Evolutionary conservation across 2,113 vertebrate genomes (phyloP), one percentile per base, ranked within the genome.

Genomic region (Tympanuchus pallidicinctus): DNA sequence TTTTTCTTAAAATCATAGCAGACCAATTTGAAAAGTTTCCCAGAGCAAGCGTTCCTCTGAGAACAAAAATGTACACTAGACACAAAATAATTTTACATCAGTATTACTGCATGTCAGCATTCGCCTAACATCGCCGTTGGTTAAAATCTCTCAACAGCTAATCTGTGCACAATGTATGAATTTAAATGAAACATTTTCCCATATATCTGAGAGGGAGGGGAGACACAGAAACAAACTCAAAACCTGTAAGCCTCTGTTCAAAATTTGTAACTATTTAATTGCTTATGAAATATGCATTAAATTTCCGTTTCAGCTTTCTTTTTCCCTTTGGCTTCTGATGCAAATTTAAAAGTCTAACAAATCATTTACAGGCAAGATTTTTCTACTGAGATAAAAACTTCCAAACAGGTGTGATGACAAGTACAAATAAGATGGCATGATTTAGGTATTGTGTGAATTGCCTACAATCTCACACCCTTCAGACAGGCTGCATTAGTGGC

Each of bases 101-200:
- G 86, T 92, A 91, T 89, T 91, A 78, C 80, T 83, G 47, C 72
- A 88, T 78, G 79, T 81, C 82, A 60, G 94, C 78, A 88, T 97
- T 93, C 95, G 88, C 85, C 72, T 94, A 86, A 88, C 94, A 91
- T 83, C 86, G 38, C 71, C 77, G 69, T 45, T 17, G 2, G 60
- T 77, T 93, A 89, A 82, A 91, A 92, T 47, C 82, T 79, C 72
- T 92, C 79, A 86, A 64, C 72, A 88, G 61, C 88, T 91, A 85
- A 89, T 85, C 67, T 82, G 17, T 79, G 67, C 56, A 87, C 89
- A 89, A 89, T 67, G 15, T 66, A 76, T 90, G 72, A 92, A 93
- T 92, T 90, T 88, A 90, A 94, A 90, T 90, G 30, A 94, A 77
- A 63, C 67, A 32, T 95, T 96, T 94, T 93, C 47, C 52, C n/a